Conservation (phyloP, 2,113 vertebrate genomes). For the Heterochromis multidens region DNA sequence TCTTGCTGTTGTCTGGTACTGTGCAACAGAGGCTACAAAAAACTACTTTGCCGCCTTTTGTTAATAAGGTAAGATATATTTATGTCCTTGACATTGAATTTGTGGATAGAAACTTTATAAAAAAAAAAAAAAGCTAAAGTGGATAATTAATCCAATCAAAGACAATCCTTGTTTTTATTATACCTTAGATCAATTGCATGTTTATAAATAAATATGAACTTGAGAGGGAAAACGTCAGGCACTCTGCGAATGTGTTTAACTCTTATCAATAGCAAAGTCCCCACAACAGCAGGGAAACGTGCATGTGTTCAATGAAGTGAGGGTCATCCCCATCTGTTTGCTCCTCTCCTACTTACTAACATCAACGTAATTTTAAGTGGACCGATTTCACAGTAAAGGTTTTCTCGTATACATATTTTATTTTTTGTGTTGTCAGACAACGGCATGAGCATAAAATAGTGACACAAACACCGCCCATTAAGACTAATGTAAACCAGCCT, state of each 20-base stretch:
- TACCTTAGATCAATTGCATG: background rate
- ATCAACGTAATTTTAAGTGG: background rate
- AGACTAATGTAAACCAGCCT: no score
- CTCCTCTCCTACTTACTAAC: background rate
- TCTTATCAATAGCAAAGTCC: background rate
- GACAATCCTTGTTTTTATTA: background rate
- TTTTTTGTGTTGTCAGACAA: background rate
- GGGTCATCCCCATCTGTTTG: background rate
- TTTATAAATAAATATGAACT: background rate
- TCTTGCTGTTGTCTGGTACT: background rate
- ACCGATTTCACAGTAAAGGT: no score
- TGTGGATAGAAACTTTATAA: background rate
- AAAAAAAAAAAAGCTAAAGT: background rate
- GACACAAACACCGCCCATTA: no score
- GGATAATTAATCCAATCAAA: background rate
- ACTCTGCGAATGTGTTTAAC: background rate
- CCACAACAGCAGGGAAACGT: background rate
- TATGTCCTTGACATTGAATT: background rate
- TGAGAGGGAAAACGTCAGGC: background rate
- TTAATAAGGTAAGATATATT: constrained; percentile 40
- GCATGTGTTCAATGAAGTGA: no score
- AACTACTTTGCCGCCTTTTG: background rate
- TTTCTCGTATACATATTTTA: background rate
- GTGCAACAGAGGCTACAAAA: constrained; percentile 5
- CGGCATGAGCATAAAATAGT: no score